Percentiles rank a stretch among this genome's conserved stretches.
Evolutionary conservation across 2,797 vertebrate species (phyloP).

Genomic region (Aldrovandia affinis): DNA sequence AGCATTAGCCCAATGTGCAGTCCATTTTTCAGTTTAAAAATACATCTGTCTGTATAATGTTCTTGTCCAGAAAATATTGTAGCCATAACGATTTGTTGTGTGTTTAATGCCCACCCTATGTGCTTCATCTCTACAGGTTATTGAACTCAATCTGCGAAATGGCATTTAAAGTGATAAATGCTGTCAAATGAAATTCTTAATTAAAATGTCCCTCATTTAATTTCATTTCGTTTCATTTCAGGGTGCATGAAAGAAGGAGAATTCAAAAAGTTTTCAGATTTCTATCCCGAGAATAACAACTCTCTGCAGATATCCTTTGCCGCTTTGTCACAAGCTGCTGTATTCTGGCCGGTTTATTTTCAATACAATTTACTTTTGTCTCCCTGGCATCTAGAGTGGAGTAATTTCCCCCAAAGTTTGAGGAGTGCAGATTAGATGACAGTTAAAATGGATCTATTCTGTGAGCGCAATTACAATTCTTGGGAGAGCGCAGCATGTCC

Average conservation of each 20-base stretch:
- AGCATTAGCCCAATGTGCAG: no score
- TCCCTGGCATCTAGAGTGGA: neutral
- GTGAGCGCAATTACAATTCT: neutral
- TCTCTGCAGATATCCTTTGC: constrained; percentile 91
- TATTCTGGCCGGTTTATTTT: neutral
- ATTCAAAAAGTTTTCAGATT: constrained; percentile 65
- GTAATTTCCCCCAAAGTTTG: neutral
- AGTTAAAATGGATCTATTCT: neutral
- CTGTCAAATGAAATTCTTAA: neutral
- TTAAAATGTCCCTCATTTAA: neutral
- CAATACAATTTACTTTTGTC: neutral
- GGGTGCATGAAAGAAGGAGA: constrained; percentile 73
- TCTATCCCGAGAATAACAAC: constrained; percentile 89
- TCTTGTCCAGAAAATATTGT: no score
- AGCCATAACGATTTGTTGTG: no score
- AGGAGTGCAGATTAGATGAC: neutral
- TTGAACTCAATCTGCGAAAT: no score
- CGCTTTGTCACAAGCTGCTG: neutral
- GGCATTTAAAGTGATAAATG: neutral
- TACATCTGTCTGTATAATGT: no score
- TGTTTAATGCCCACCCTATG: no score
- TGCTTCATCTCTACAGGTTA: no score
- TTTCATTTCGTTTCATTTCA: constrained; percentile 51
- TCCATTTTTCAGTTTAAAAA: no score
- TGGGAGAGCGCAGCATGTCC: neutral